Percentiles rank a stretch among this genome's conserved stretches.
Evolutionary conservation across 2,797 vertebrate species (phyloP).

Genomic region (Sebastes cheni): DNA sequence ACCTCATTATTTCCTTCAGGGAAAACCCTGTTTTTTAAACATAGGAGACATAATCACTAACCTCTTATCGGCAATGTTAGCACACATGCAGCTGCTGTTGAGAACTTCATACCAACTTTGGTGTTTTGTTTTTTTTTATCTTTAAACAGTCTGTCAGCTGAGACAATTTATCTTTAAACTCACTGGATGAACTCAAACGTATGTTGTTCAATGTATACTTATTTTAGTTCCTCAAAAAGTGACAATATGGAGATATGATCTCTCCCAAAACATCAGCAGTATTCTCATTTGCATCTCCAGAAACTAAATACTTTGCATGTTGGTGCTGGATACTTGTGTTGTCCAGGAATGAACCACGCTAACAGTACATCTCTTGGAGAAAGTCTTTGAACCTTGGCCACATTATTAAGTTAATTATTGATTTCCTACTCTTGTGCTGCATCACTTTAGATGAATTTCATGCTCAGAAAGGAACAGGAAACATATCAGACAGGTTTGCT

Average conservation of each 20-base stretch:
- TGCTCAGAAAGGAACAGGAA: slow-evolving; percentile 38
- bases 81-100: not conserved
- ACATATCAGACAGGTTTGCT: not conserved
- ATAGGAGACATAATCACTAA: not conserved
- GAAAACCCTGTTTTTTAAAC: slow-evolving; percentile 13
- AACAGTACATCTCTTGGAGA: not conserved
- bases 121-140: not conserved
- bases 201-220: not conserved
- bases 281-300: slow-evolving; percentile 10
- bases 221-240: not conserved
- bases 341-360: not conserved
- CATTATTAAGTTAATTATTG: not conserved
- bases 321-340: not conserved
- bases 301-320: slow-evolving; percentile 8
- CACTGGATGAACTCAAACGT: not conserved
- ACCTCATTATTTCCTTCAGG: slow-evolving; percentile 52
- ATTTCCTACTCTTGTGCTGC: not conserved
- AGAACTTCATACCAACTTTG: not conserved
- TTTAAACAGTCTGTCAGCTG: not conserved
- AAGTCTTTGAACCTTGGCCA: not conserved
- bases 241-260: not conserved
- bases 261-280: not conserved
- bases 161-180: not conserved
- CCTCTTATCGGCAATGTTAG: not conserved
- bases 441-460: not conserved